Conservation (phyloP, 2,797 vertebrate species). For the Gila robusta region DNA sequence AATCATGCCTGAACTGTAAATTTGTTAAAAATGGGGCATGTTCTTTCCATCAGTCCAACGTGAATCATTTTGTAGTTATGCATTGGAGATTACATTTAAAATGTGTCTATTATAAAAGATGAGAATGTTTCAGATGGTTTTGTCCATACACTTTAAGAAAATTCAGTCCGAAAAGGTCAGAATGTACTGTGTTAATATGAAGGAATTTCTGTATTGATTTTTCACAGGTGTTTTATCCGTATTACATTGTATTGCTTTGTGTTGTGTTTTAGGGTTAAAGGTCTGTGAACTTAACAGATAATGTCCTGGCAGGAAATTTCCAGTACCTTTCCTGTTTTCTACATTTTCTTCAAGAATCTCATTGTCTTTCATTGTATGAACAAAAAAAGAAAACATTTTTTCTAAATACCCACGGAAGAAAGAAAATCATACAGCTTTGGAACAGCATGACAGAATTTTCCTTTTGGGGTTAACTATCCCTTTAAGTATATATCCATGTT, state of each 20-base stretch:
- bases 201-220: not conserved
- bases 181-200: not conserved
- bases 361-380: not conserved
- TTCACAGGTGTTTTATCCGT: not conserved
- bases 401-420: not conserved
- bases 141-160: not conserved
- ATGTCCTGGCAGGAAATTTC: not conserved
- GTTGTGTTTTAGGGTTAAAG: not conserved
- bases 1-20: constrained; percentile 51
- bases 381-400: not conserved
- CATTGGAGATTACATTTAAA: constrained; percentile 6
- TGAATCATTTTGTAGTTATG: constrained; percentile 21
- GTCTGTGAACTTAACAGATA: not conserved
- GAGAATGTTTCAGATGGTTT: not conserved
- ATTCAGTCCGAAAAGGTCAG: not conserved
- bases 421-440: not conserved
- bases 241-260: not conserved
- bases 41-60: not conserved
- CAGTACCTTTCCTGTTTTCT: not conserved
- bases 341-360: not conserved
- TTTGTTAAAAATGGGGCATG: constrained; percentile 31
- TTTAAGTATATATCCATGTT: constrained; percentile 15
- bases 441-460: not conserved
- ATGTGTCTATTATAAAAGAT: not conserved
- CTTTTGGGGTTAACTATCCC: not conserved